A percentile compares a stretch with the other conserved stretches of the same genome.
Evolutionary conservation across 2,113 vertebrate genomes (phyloP).

Genomic region (Lamprologus tigripictilis): DNA sequence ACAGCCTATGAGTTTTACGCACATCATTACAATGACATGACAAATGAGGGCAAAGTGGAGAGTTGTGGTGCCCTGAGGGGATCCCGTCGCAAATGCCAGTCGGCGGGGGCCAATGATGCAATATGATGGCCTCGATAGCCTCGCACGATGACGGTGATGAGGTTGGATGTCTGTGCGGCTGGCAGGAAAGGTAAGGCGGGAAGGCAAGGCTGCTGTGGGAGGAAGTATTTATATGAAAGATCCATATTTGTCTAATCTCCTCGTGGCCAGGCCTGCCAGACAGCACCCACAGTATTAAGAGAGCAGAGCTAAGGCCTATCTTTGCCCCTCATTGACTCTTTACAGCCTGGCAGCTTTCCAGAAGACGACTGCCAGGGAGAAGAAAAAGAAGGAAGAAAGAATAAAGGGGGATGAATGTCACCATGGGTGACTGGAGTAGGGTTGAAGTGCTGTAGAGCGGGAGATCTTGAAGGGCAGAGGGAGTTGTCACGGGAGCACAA

Average conservation of each 20-base stretch:
- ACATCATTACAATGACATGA: constrained; percentile 47
- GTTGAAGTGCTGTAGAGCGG: background rate
- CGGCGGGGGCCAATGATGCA: constrained; percentile 13
- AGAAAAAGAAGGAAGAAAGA: background rate
- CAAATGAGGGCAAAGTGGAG: constrained; percentile 24
- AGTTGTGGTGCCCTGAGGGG: constrained; percentile 17
- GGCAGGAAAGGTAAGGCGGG: constrained; percentile 17
- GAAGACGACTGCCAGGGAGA: background rate
- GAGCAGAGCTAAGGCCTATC: constrained; percentile 20
- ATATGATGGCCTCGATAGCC: constrained; percentile 41
- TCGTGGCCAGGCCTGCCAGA: background rate
- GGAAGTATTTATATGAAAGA: constrained; percentile 31
- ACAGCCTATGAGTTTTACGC: constrained; percentile 3
- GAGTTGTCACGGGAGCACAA: background rate
- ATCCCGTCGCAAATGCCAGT: constrained; percentile 31
- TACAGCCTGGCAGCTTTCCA: constrained; percentile 19
- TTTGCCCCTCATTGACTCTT: constrained; percentile 39
- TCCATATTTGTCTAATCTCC: constrained; percentile 48
- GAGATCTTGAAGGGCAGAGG: background rate
- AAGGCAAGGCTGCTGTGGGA: background rate
- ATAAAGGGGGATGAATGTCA: constrained; percentile 7
- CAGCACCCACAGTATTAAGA: constrained; percentile 1
- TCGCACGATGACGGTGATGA: constrained; percentile 30
- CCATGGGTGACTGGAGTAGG: background rate
- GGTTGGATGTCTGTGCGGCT: constrained; percentile 16